Conservation (phyloP, 2,888 invertebrate genomes). For the Nudaria mundana region DNA sequence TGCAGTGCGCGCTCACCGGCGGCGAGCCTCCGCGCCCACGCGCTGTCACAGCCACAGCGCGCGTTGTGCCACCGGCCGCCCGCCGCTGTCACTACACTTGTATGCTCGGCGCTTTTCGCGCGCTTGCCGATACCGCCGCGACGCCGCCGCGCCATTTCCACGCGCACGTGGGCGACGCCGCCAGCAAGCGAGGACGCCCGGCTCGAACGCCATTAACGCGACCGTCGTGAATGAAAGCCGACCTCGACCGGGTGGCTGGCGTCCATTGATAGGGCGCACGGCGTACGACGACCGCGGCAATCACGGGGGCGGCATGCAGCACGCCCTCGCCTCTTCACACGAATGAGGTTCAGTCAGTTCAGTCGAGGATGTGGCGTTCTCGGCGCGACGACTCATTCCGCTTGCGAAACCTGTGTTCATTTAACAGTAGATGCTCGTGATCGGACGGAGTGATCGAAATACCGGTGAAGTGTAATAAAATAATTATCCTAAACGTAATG, state of each 20-base stretch:
- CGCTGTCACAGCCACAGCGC: conserved; percentile 47
- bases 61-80: conserved; percentile 49
- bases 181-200: conserved; percentile 65
- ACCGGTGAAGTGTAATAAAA: conserved; percentile 48
- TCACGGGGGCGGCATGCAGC: conserved; percentile 71
- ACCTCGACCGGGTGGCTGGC: conserved; percentile 72
- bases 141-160: conserved; percentile 74
- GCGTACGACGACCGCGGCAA: conserved; percentile 69
- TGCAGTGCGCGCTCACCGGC: conserved; percentile 63
- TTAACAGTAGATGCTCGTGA: conserved; percentile 67
- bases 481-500: conserved; percentile 61
- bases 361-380: conserved; percentile 80
- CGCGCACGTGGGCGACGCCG: conserved; percentile 78
- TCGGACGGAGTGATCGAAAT: conserved; percentile 49
- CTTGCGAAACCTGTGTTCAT: conserved; percentile 77
- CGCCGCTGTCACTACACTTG: conserved; percentile 66
- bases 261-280: conserved; percentile 74
- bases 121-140: conserved; percentile 72
- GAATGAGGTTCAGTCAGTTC: too few relatives aligned
- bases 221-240: conserved; percentile 78
- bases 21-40: conserved; percentile 74
- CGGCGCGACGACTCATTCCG: conserved; percentile 69
- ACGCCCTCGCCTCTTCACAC: conserved; percentile 71
- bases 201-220: conserved; percentile 73
- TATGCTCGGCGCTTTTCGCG: conserved; percentile 75